Conservation (phyloP, 2,113 vertebrate genomes). For the Acrocephalus arundinaceus region DNA sequence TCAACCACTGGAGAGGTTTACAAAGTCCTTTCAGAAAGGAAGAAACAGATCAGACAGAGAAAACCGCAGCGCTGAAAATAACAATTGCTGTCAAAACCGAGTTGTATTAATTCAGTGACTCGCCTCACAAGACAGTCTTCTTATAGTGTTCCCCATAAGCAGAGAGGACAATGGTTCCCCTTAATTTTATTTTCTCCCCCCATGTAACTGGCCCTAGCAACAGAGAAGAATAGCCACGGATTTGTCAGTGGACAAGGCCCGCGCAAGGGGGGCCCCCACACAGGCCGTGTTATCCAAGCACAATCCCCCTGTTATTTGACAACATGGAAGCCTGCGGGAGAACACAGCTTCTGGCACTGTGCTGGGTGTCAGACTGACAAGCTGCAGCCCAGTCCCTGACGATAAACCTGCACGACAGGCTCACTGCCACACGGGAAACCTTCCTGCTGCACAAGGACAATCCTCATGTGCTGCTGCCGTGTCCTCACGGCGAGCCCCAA, state of each 20-base stretch:
- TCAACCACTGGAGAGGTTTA: not conserved
- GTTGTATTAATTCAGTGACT: constrained; percentile 23
- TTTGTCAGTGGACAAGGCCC: not conserved
- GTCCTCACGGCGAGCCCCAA: accelerated
- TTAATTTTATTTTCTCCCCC: not conserved
- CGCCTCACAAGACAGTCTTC: constrained; percentile 7
- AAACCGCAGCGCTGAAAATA: not conserved
- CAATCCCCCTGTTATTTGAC: not conserved
- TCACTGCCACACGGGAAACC: accelerated
- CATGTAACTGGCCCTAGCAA: constrained; percentile 16
- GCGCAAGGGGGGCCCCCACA: not conserved
- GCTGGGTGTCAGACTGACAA: not conserved
- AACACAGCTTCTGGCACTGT: not conserved
- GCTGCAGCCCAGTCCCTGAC: not conserved
- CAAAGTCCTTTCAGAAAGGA: not conserved
- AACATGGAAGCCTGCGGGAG: not conserved
- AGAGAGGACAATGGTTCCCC: constrained; percentile 18
- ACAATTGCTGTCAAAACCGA: constrained; percentile 10
- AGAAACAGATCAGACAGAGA: not conserved
- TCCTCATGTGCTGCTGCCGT: not conserved
- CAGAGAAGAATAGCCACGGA: constrained; percentile 9
- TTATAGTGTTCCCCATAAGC: not conserved
- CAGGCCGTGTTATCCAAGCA: not conserved
- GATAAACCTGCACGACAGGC: not conserved
- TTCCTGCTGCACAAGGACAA: not conserved